Evolutionary conservation across 1,140 invertebrate genomes (phyloP).

Genomic region (Muscidifurax raptorellus): DNA sequence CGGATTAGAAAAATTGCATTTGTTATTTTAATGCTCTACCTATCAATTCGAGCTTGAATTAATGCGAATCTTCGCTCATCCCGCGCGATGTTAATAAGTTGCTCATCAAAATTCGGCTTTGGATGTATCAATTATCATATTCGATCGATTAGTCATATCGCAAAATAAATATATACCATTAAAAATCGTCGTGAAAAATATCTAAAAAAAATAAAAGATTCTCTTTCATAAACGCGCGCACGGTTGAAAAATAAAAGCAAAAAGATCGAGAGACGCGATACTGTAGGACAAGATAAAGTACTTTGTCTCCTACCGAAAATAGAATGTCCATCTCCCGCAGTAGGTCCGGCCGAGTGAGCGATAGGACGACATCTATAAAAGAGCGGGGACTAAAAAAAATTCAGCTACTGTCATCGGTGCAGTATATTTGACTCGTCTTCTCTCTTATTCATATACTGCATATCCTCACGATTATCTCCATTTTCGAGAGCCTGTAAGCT

Average conservation of each 20-base stretch:
- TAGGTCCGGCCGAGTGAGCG: background rate
- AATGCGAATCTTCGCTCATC: background rate
- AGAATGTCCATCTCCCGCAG: background rate
- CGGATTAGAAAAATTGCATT: constrained; percentile 9
- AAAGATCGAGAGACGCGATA: background rate
- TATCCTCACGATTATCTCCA: constrained; percentile 24
- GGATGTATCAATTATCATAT: background rate
- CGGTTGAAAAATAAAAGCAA: background rate
- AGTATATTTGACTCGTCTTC: constrained; percentile 16
- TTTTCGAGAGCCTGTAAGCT: constrained; percentile 14
- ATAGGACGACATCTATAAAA: constrained; percentile 16
- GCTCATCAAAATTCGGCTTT: background rate
- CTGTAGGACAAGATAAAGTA: constrained; percentile 20
- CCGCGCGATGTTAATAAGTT: background rate
- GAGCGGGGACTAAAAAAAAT: constrained; percentile 25
- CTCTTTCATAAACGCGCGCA: no score
- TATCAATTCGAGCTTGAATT: background rate
- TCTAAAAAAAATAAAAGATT: no score
- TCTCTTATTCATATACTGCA: background rate
- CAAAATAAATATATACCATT: background rate
- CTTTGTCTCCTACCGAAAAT: constrained; percentile 29
- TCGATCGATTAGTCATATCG: background rate
- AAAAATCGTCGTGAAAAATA: background rate
- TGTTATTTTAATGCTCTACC: background rate
- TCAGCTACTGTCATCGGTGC: constrained; percentile 34